phyloP scores from a whole-genome alignment of 2,113 vertebrate species.

The Toxotes chatareus region DNA sequence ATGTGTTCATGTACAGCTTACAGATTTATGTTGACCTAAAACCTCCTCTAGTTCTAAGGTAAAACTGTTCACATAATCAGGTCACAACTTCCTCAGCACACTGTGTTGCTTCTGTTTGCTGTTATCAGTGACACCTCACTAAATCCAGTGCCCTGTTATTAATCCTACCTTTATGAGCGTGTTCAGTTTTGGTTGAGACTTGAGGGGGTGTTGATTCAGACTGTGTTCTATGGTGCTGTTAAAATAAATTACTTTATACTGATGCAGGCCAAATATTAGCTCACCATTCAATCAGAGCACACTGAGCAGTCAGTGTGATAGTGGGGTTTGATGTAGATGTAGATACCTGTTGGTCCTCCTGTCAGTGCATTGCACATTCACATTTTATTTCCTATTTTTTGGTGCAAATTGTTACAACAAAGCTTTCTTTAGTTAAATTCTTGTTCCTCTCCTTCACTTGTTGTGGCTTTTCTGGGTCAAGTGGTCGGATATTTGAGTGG shows the following conservation, averaged over 20 bases:
- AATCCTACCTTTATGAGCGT: not conserved
- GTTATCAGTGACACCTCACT: not conserved
- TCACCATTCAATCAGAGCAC: too few relatives aligned
- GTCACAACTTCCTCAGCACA: not conserved
- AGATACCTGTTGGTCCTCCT: too few relatives aligned
- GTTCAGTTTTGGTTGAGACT: not conserved
- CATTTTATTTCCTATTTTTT: not conserved
- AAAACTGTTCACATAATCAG: not conserved
- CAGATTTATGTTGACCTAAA: not conserved
- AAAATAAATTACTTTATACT: not conserved
- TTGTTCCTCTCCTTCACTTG: not conserved
- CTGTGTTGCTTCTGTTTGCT: not conserved
- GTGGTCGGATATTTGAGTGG: slow-evolving; percentile 6
- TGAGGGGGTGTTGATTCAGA: not conserved
- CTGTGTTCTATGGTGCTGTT: not conserved
- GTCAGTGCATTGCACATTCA: not conserved
- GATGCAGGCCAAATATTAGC: not conserved
- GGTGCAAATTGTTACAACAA: not conserved
- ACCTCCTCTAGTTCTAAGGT: not conserved
- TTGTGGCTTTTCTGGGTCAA: slow-evolving; percentile 44
- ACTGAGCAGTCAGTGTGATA: not conserved
- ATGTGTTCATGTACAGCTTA: not conserved
- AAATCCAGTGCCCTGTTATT: not conserved
- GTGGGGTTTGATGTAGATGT: too few relatives aligned
- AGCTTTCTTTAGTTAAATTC: not conserved